Evolutionary conservation across 2,888 invertebrate genomes (phyloP).

Genomic region (Zaprionus obscuricornis): DNA sequence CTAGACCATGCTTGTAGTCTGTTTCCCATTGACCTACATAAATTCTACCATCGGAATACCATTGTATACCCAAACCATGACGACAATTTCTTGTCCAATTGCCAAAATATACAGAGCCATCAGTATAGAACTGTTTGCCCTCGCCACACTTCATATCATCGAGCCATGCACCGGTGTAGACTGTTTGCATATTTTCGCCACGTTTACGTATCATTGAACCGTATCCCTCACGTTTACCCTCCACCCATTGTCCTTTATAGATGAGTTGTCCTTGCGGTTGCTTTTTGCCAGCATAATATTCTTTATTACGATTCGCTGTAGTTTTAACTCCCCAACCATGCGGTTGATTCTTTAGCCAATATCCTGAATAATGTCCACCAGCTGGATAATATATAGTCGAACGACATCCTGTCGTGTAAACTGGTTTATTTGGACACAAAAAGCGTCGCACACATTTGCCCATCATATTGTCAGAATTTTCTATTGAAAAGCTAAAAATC

Average conservation of each 20-base stretch:
- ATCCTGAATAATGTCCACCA: conserved; percentile 75
- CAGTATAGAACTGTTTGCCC: conserved; percentile 80
- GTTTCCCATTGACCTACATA: conserved; percentile 82
- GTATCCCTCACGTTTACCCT: conserved; percentile 75
- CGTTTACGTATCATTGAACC: conserved; percentile 76
- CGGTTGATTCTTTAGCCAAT: conserved; percentile 69
- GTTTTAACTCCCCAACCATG: conserved; percentile 76
- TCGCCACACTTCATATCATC: conserved; percentile 79
- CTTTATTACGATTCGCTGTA: conserved; percentile 25
- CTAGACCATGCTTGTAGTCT: conserved; percentile 77
- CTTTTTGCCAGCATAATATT: conserved; percentile 49
- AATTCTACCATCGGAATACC: conserved; percentile 75
- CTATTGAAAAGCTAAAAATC: too few species aligned
- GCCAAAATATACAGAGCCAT: conserved; percentile 79
- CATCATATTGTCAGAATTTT: too few species aligned
- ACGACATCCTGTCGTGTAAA: conserved; percentile 67
- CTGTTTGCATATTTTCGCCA: conserved; percentile 62
- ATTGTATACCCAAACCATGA: conserved; percentile 80
- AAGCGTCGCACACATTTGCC: conserved; percentile 49
- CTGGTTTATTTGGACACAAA: conserved; percentile 57
- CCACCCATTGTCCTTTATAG: conserved; percentile 80
- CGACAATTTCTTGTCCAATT: conserved; percentile 78
- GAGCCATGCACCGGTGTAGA: conserved; percentile 80
- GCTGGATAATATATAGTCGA: conserved; percentile 67
- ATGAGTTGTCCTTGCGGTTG: conserved; percentile 63